These are phyloP conservation scores for Campaea margaritaria DNA, from an alignment of 2,888 invertebrate genomes.

Conservation along the genomic window DNA sequence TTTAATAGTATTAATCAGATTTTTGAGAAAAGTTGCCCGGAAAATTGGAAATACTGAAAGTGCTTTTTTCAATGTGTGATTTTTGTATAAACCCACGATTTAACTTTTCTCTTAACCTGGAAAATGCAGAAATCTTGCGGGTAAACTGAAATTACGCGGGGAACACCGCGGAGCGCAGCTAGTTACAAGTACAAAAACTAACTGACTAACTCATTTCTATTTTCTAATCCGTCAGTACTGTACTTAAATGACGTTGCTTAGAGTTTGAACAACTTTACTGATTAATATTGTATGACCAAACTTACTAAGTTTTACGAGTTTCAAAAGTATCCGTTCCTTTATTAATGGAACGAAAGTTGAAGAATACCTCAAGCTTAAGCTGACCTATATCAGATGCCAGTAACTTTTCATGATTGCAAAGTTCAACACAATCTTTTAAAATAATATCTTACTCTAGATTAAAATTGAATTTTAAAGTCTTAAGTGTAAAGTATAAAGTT, in stretches of 20 bases:
- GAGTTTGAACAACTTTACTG: constrained; percentile 7
- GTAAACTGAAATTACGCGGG: no score
- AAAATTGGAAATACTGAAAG: no score
- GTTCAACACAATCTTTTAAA: background rate
- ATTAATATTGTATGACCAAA: constrained; percentile 14
- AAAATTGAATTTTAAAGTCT: background rate
- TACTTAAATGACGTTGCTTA: background rate
- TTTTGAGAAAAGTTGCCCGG: no score
- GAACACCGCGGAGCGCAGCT: no score
- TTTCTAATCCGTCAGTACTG: background rate
- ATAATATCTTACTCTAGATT: background rate
- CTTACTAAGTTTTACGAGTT: constrained; percentile 13
- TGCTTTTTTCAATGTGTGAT: no score
- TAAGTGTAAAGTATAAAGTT: no score
- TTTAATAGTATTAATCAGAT: no score
- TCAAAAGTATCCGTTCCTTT: constrained; percentile 2
- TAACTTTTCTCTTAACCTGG: no score
- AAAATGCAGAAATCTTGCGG: no score
- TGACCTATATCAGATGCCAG: background rate
- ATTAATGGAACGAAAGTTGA: constrained; percentile 3
- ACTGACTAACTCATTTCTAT: no score
- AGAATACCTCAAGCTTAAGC: constrained; percentile 4
- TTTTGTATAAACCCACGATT: no score
- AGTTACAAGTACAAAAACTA: no score
- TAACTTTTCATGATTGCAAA: background rate